Evolutionary conservation across 2,113 vertebrate species (phyloP).

Genomic region (Saccopteryx bilineata): DNA sequence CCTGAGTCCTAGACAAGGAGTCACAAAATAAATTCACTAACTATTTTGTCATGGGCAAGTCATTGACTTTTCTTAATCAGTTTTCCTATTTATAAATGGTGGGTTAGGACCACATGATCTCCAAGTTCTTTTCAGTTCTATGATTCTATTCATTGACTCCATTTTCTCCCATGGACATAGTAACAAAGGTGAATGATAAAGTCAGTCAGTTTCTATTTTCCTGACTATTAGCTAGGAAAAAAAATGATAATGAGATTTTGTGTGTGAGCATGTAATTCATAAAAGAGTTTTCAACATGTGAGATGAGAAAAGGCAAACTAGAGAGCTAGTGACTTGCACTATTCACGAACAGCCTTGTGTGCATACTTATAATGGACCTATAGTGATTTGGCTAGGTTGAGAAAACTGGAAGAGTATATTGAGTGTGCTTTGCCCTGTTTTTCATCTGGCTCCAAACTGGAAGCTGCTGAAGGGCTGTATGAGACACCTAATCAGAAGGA

Average conservation of each 20-base stretch:
- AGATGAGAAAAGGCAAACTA: constrained; percentile 12
- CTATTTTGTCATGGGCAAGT: not conserved
- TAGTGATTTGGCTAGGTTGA: not conserved
- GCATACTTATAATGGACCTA: not conserved
- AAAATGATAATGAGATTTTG: constrained; percentile 33
- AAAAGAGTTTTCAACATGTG: constrained; percentile 54
- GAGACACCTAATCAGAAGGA: not conserved
- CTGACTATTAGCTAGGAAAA: constrained; percentile 58
- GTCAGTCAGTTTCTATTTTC: constrained; percentile 18
- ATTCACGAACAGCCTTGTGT: not conserved
- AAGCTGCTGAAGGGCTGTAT: not conserved
- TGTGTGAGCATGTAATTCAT: constrained; percentile 19
- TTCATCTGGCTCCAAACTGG: not conserved
- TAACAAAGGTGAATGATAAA: constrained; percentile 46
- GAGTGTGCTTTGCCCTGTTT: not conserved
- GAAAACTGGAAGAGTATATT: not conserved
- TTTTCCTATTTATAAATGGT: constrained; percentile 1
- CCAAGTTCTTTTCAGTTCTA: not conserved
- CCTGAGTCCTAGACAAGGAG: not conserved
- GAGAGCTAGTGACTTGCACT: not conserved
- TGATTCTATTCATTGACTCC: not conserved
- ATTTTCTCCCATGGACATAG: not conserved
- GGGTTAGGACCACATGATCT: not conserved
- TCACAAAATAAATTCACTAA: not conserved
- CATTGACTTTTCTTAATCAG: constrained; percentile 8